Evolutionary conservation across 2,888 invertebrate species (phyloP).

Genomic region (Napeogenes inachia): DNA sequence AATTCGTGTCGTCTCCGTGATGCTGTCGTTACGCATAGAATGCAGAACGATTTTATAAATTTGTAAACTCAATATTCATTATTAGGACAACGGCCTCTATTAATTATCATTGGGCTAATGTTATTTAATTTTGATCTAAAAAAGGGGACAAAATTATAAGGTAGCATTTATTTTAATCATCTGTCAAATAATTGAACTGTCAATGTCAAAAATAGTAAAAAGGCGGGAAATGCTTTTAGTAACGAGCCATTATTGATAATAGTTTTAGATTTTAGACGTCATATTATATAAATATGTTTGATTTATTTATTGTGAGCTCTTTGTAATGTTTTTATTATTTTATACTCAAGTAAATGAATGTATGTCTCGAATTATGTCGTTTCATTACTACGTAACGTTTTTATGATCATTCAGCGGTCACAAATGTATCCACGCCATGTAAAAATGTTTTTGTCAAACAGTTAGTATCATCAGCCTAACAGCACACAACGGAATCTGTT

Average conservation of each 20-base stretch:
- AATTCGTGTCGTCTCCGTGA: not conserved
- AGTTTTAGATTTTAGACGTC: constrained; percentile 14
- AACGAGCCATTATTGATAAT: too few relatives aligned
- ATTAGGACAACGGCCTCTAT: not conserved
- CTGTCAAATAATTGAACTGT: too few relatives aligned
- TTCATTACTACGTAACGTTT: constrained; percentile 7
- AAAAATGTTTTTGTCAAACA: too few relatives aligned
- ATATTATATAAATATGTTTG: constrained; percentile 12
- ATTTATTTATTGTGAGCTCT: constrained; percentile 13
- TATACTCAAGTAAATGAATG: constrained; percentile 23
- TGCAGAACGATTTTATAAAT: not conserved
- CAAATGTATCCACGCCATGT: too few relatives aligned
- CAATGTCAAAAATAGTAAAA: too few relatives aligned
- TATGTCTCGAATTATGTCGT: constrained; percentile 13
- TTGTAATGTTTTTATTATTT: constrained; percentile 19
- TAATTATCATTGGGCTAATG: not conserved
- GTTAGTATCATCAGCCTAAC: too few relatives aligned
- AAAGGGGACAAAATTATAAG: too few relatives aligned
- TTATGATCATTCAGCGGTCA: not conserved
- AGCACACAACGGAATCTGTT: too few relatives aligned
- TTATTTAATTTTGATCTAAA: not conserved
- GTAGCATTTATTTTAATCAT: too few relatives aligned
- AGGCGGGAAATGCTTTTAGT: too few relatives aligned
- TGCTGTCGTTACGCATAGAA: not conserved
- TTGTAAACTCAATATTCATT: not conserved